Evolutionary conservation across 35 echinoderm and acorn worm species (phyloP), one percentile per base, ranked within the genome.

Genomic region (Amphiura filiformis): DNA sequence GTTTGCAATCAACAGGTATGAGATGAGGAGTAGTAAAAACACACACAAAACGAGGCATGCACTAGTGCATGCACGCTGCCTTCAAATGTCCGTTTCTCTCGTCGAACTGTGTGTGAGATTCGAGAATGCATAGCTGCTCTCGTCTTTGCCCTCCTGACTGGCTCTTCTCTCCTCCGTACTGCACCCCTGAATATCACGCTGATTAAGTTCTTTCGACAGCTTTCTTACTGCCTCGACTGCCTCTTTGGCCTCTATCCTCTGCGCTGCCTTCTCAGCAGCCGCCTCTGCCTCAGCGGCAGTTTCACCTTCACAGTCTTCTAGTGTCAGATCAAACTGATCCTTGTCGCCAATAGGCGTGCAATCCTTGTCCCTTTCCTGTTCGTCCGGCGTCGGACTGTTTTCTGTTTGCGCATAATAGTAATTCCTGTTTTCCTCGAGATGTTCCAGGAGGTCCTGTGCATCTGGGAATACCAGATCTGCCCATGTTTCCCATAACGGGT

Each of bases 401-500:
- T 89, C 90, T 36, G 94, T 94, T 87, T 92, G 86, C 77, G 82
- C 86, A 70, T 92, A 89, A 83, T 98, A 98, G 78, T 86, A 94
- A 61, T 98, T 86, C 20, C 96, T 80, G 87, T 98, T 98, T 82
- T 98, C 89, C 75, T 98, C 96, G 5, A 98, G 87, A 35, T 80
- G 83, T 33, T 94, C 89, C 12, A 98, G 96, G 86, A 98, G 89
- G 13, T 98, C 92, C 36, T 98, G 96, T 12, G 96, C 96, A 42
- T 98, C 96, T 1, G 96, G 96, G 81, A 89, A 98, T 30, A 98
- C 96, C 42, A 98, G 84, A 64, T 98, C 96, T n/a, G 96, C 96
- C 96, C 96, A 98, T 1, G 96, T 98, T 39, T 98, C 96, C 96
- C 96, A 98, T 37, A 98, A 52, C 17, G 96, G 96, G 57, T 98